Evolutionary conservation across 2,797 vertebrate genomes (phyloP).

Genomic region (Coreius guichenoti): DNA sequence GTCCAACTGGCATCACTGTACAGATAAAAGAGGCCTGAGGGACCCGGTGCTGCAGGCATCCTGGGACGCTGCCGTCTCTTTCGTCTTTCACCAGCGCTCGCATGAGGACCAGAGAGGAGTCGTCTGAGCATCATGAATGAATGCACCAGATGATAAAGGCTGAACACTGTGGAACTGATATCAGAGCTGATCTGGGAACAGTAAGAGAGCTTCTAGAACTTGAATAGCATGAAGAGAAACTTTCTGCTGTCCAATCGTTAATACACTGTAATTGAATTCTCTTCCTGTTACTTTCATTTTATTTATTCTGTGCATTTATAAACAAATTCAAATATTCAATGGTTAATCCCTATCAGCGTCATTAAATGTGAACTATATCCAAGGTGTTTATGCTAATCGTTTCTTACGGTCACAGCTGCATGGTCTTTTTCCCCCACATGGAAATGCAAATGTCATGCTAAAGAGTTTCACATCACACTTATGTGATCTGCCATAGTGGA

Average conservation of each 20-base stretch:
- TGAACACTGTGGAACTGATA: background rate
- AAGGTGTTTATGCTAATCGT: background rate
- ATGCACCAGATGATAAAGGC: background rate
- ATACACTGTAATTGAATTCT: background rate
- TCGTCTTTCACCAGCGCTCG: constrained; percentile 93
- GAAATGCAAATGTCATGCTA: background rate
- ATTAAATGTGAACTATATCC: constrained; percentile 26
- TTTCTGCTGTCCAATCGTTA: background rate
- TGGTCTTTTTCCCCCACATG: background rate
- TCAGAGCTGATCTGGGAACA: background rate
- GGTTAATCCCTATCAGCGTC: background rate
- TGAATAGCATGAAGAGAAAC: background rate
- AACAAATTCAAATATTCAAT: background rate
- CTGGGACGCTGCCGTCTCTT: constrained; percentile 90
- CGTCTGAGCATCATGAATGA: constrained; percentile 62
- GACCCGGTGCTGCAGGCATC: constrained; percentile 89
- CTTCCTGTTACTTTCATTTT: background rate
- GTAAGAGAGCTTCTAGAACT: background rate
- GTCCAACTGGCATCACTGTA: constrained; percentile 94
- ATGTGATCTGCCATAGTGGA: constrained; percentile 87
- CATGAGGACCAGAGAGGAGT: constrained; percentile 89
- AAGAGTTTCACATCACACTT: constrained; percentile 80
- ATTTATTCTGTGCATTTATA: constrained; percentile 31
- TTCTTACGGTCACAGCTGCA: background rate
- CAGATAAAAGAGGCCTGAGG: constrained; percentile 86